These are phyloP conservation scores for Panagrolaimus sp. DNA, from an alignment of 1,140 invertebrate genomes.

Conservation along the genomic window DNA sequence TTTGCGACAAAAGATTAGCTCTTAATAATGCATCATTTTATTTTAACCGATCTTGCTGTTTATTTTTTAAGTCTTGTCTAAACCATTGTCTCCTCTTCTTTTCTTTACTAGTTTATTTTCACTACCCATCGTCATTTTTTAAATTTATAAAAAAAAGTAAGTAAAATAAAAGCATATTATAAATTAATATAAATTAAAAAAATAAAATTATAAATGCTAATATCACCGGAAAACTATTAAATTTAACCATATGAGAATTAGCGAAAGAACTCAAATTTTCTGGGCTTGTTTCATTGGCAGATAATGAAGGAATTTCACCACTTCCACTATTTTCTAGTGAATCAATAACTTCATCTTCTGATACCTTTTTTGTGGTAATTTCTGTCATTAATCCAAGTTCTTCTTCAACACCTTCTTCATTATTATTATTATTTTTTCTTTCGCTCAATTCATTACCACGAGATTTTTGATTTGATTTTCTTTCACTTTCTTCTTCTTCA, in stretches of 20 bases:
- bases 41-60: too few species aligned
- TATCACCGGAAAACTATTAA: background rate
- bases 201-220: background rate
- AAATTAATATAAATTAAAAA: background rate
- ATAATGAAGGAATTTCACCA: background rate
- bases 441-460: background rate
- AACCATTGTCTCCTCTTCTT: background rate
- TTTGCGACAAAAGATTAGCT: too few species aligned
- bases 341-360: background rate
- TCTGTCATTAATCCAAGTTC: constrained; percentile 1
- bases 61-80: too few species aligned
- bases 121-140: constrained; percentile 2
- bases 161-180: background rate
- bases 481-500: background rate
- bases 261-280: background rate
- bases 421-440: background rate
- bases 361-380: background rate
- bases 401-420: background rate
- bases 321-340: background rate
- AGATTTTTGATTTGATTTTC: background rate
- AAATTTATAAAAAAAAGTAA: background rate
- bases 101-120: background rate
- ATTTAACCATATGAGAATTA: background rate
- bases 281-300: constrained; percentile 6
- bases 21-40: too few species aligned